Percentiles rank a stretch among this genome's conserved stretches.
Conservation (phyloP, 2,888 invertebrate species). For the Polydrusus pterygomalis region DNA sequence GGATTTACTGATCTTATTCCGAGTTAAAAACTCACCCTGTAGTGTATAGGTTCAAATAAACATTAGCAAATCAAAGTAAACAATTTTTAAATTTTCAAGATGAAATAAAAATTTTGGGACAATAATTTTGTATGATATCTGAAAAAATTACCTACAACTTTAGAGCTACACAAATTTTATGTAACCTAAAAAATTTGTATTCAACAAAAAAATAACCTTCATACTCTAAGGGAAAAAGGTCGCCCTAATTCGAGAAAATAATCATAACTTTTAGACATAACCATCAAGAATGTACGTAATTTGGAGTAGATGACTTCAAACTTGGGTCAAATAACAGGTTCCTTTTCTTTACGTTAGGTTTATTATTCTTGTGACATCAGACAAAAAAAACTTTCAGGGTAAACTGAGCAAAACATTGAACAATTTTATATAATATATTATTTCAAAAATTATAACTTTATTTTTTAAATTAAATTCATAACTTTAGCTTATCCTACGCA, state of each 20-base stretch:
- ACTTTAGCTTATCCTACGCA: too few species aligned
- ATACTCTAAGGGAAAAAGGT: neutral
- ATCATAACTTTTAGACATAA: neutral
- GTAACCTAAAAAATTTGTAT: neutral
- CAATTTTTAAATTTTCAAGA: neutral
- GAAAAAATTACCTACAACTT: too few species aligned
- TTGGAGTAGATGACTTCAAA: neutral
- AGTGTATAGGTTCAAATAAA: too few species aligned
- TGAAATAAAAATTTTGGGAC: neutral
- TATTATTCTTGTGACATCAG: too few species aligned
- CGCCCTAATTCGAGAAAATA: neutral
- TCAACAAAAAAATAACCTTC: neutral
- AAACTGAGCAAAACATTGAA: too few species aligned
- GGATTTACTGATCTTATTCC: too few species aligned
- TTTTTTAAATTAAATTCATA: too few species aligned
- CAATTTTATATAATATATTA: too few species aligned
- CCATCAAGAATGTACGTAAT: neutral
- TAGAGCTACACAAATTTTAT: neutral
- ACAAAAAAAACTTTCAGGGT: too few species aligned
- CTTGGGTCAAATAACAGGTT: neutral
- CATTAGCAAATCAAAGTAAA: neutral
- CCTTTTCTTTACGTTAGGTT: neutral
- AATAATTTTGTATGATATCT: neutral
- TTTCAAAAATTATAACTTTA: too few species aligned
- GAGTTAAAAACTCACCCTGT: too few species aligned